A percentile compares a stretch with the other conserved stretches of the same genome.
Evolutionary conservation across 2,888 invertebrate species (phyloP).

Genomic region (Calephelis perditalis): DNA sequence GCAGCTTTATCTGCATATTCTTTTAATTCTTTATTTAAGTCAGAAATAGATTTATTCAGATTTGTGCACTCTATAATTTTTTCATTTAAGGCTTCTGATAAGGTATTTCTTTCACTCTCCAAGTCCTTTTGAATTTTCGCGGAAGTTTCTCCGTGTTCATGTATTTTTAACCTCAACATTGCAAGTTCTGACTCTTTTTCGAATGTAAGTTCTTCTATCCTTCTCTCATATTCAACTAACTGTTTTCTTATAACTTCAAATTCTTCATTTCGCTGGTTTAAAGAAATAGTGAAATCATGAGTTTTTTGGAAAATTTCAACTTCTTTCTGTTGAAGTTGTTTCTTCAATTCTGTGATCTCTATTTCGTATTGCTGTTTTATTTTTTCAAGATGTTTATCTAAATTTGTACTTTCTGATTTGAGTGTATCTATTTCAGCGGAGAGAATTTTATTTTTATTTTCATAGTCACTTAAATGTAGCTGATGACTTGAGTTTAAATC

Average conservation of each 20-base stretch:
- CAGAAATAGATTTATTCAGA: slow-evolving; percentile 68
- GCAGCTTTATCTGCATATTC: slow-evolving; percentile 74
- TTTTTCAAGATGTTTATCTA: slow-evolving; percentile 43
- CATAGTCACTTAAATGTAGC: slow-evolving; percentile 38
- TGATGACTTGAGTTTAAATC: slow-evolving; percentile 45
- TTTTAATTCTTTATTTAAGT: slow-evolving; percentile 71
- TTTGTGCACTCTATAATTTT: slow-evolving; percentile 70
- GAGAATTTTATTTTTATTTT: slow-evolving; percentile 41
- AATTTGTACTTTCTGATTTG: slow-evolving; percentile 44
- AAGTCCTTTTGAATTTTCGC: slow-evolving; percentile 44
- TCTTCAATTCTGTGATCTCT: slow-evolving; percentile 45
- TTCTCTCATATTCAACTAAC: slow-evolving; percentile 59
- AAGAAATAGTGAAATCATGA: slow-evolving; percentile 50
- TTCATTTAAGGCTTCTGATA: slow-evolving; percentile 52
- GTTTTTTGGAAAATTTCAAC: slow-evolving; percentile 62
- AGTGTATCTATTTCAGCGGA: slow-evolving; percentile 44
- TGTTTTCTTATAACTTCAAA: slow-evolving; percentile 61
- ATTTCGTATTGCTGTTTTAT: slow-evolving; percentile 38
- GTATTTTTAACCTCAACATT: slow-evolving; percentile 70
- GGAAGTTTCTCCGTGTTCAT: slow-evolving; percentile 58
- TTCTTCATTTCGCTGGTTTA: slow-evolving; percentile 59
- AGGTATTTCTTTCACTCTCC: slow-evolving; percentile 45
- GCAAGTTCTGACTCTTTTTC: slow-evolving; percentile 77
- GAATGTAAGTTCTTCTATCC: slow-evolving; percentile 65
- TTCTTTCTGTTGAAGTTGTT: slow-evolving; percentile 53